Evolutionary conservation across 2,888 invertebrate species (phyloP), one percentile per base, ranked within the genome.

Genomic region (Sepiola atlantica): DNA sequence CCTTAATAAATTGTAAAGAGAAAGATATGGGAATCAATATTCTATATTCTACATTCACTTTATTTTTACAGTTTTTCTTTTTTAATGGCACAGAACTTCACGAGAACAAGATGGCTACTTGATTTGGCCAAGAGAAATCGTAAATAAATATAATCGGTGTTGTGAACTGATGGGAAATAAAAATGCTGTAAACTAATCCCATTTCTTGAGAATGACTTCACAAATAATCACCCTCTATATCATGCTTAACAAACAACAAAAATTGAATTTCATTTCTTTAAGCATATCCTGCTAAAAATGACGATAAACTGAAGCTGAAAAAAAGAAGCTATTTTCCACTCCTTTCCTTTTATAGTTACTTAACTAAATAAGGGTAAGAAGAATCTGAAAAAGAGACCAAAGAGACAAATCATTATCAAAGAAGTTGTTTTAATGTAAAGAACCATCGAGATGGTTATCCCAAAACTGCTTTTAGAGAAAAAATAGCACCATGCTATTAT

Each of bases 11-110:
- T 77, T 77, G 32, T 77, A 77, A 32, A 77, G 77, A n/a, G 28
- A 61, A 77, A n/a, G 77, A 77, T 77, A 77, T n/a, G 77, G 77
- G 77, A 77, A 77, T 77, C n/a, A 77, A 32, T n/a, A 77, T 77
- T 77, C n/a, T 77, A 77, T 77, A 77, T 77, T 77, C 32, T 77
- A n/a, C n/a, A n/a, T 32, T 16, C 14, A n/a, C 18, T n/a, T 61
- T 28, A 61, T 61, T 28, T 61, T 61, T 45, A 45, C 45, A 28
- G 21, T 61, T 77, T 77, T 18, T 77, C n/a, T 6, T 77, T n/a
- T 77, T 77, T n/a, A 77, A 77, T 77, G n/a, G 32, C 77, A 77
- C 77, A 77, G 77, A 77, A 32, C 16, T 32, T 77, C 32, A 77
- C 14, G 14, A 77, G n/a, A 32, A 77, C 77, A 77, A 77, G n/a